A percentile compares a stretch with the other conserved stretches of the same genome.
Conservation (phyloP, 2,888 invertebrate genomes). For the Idaea dimidiata region DNA sequence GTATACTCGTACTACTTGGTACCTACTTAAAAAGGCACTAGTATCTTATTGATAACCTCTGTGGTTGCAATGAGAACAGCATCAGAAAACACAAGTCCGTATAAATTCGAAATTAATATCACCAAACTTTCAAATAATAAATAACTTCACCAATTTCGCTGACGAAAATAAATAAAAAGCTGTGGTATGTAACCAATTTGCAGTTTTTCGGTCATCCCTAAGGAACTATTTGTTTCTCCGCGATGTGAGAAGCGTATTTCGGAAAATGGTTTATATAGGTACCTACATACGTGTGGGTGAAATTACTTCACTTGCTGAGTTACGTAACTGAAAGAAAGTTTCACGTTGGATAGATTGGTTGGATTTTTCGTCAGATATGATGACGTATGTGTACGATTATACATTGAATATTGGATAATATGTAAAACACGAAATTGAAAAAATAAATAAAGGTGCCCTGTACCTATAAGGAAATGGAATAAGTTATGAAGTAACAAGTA, state of each 20-base stretch:
- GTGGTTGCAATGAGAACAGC: no score
- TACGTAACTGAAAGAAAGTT: neutral
- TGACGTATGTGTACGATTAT: neutral
- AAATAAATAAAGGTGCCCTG: neutral
- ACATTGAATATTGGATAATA: neutral
- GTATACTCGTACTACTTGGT: no score
- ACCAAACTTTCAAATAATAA: constrained; percentile 5
- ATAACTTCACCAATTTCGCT: neutral
- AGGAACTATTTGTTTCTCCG: neutral
- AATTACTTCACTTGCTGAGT: neutral
- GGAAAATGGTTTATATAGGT: neutral
- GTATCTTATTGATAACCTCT: no score
- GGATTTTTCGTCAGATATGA: neutral
- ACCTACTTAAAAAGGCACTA: no score
- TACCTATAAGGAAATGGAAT: neutral
- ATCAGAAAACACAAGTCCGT: neutral
- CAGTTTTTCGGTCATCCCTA: neutral
- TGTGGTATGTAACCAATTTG: neutral
- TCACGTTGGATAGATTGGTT: neutral
- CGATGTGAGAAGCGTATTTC: neutral
- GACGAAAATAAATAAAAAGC: constrained; percentile 1
- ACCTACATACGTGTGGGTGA: neutral
- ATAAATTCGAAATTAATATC: constrained; percentile 10
- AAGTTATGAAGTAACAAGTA: neutral
- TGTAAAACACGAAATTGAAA: neutral